A percentile compares a stretch with the other conserved stretches of the same genome.
These are phyloP conservation scores for Plectropomus leopardus DNA, from an alignment of 2,113 vertebrate genomes.

Conservation along the genomic window DNA sequence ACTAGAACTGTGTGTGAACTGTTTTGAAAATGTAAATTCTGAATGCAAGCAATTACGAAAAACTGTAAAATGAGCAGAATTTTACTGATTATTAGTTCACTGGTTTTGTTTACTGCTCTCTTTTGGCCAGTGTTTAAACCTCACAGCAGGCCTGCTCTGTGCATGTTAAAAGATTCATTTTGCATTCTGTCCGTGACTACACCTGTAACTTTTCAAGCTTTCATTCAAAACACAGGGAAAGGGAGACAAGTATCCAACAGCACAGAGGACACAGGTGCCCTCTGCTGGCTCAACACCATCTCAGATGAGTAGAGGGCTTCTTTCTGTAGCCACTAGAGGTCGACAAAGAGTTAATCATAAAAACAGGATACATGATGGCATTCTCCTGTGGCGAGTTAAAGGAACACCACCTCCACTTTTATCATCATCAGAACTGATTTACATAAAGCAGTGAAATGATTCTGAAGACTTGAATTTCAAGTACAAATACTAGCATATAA, in stretches of 20 bases:
- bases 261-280: not conserved
- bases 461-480: not conserved
- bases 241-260: not conserved
- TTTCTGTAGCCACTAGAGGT: constrained; percentile 42
- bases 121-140: too few relatives aligned
- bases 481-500: not conserved
- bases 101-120: too few relatives aligned
- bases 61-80: too few relatives aligned
- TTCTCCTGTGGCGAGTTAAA: not conserved
- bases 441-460: not conserved
- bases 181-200: not conserved
- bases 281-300: constrained; percentile 8
- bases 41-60: too few relatives aligned
- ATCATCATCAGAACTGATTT: not conserved
- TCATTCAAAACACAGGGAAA: not conserved
- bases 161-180: not conserved
- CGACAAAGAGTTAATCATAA: constrained; percentile 7
- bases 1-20: too few relatives aligned
- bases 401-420: not conserved
- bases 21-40: too few relatives aligned
- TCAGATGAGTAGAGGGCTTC: not conserved
- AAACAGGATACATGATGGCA: not conserved
- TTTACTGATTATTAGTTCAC: too few relatives aligned
- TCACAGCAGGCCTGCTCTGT: not conserved
- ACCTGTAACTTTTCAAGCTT: not conserved